phyloP scores from a whole-genome alignment of 1,140 invertebrate genomes.

The Agraylea sexmaculata region DNA sequence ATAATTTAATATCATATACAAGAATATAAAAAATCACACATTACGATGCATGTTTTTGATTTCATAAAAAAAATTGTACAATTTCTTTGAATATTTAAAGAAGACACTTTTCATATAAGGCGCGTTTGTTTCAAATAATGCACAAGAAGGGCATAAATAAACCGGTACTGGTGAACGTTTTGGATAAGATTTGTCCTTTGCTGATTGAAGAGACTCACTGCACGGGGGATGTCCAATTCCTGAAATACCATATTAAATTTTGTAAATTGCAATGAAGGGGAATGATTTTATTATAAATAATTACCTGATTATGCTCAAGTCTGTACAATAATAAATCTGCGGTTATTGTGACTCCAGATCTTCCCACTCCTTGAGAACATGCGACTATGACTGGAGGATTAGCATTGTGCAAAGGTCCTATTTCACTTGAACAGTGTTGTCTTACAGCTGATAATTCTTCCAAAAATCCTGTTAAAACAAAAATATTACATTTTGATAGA shows the following conservation, averaged over 20 bases:
- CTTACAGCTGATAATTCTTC: conserved; percentile 76
- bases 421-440: conserved; percentile 54
- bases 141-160: conserved; percentile 74
- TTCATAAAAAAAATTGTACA: conserved; percentile 5
- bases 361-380: conserved; percentile 56
- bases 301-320: conserved; percentile 76
- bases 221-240: conserved; percentile 67
- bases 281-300: conserved; percentile 9
- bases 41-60: conserved; percentile 24
- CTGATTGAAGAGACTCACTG: conserved; percentile 61
- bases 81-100: conserved; percentile 4
- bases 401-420: conserved; percentile 52
- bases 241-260: conserved; percentile 32
- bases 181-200: conserved; percentile 79
- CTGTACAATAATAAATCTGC: conserved; percentile 71
- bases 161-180: conserved; percentile 78
- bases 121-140: conserved; percentile 76
- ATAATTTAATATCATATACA: conserved; percentile 1
- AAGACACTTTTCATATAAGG: conserved; percentile 50
- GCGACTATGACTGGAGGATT: conserved; percentile 36
- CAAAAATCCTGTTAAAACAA: conserved; percentile 50
- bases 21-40: not conserved
- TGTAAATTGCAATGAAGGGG: not conserved
- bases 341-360: conserved; percentile 65
- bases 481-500: not conserved